Conservation (phyloP, 2,113 vertebrate genomes). For the Hippoglossus stenolepis region DNA sequence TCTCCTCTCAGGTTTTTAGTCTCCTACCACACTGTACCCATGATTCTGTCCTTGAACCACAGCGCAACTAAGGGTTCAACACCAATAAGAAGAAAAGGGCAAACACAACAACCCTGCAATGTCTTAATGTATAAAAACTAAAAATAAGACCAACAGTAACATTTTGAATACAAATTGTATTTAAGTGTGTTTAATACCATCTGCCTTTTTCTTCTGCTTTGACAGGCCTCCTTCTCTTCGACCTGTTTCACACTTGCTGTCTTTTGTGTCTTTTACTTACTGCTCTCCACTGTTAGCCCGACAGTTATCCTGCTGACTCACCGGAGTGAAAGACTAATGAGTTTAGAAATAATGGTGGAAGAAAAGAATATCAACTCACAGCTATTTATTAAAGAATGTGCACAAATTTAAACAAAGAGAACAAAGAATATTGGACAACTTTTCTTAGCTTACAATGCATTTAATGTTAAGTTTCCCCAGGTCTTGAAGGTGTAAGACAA, state of each 20-base stretch:
- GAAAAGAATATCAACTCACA: background rate
- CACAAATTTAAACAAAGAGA: too few relatives aligned
- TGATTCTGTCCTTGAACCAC: background rate
- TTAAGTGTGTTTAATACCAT: background rate
- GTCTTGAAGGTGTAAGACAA: background rate
- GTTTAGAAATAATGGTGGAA: background rate
- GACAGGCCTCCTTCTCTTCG: background rate
- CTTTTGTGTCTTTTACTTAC: background rate
- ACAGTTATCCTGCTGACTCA: background rate
- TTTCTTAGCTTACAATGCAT: too few relatives aligned
- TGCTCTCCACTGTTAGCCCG: background rate
- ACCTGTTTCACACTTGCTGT: background rate
- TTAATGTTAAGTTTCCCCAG: too few relatives aligned
- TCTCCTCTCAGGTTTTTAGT: background rate
- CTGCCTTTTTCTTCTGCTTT: background rate
- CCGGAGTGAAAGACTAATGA: background rate
- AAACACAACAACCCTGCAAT: background rate
- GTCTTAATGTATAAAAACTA: background rate
- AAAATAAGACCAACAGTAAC: background rate
- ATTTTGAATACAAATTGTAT: background rate
- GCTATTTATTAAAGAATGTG: background rate
- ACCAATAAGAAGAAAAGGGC: background rate
- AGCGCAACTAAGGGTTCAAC: slow-evolving; percentile 1
- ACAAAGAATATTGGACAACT: too few relatives aligned
- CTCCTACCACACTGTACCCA: background rate